These are phyloP conservation scores for Xanthia togata DNA, from an alignment of 2,888 invertebrate species.

Conservation along the genomic window DNA sequence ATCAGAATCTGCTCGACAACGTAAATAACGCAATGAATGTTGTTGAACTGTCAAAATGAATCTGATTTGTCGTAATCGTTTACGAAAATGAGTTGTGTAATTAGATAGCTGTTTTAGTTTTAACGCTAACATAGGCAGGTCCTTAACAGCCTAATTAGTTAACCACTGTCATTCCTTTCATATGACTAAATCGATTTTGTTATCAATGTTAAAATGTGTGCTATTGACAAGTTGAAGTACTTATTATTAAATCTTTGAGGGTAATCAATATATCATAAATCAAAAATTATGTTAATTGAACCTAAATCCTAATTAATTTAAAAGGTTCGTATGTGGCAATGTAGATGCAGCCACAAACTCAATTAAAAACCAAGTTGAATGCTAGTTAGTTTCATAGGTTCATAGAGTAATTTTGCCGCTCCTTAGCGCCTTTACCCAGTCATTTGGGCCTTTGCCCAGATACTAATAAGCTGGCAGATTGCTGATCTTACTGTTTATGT, in stretches of 20 bases:
- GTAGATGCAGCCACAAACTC: background rate
- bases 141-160: constrained; percentile 5
- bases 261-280: too few relatives aligned
- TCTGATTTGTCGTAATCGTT: too few relatives aligned
- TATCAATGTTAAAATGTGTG: constrained; percentile 21
- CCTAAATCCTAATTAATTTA: background rate
- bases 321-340: background rate
- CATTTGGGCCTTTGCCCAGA: background rate
- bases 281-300: background rate
- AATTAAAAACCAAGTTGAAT: background rate
- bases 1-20: too few relatives aligned
- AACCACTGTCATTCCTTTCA: constrained; percentile 15
- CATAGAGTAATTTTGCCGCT: background rate
- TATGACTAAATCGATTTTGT: constrained; percentile 25
- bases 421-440: too few relatives aligned
- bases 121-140: background rate
- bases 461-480: background rate
- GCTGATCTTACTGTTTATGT: background rate
- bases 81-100: too few relatives aligned
- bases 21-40: too few relatives aligned
- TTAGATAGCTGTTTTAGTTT: too few relatives aligned
- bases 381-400: background rate
- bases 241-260: background rate
- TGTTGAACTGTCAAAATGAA: too few relatives aligned
- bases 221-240: constrained; percentile 12